Percentiles rank a stretch among this genome's conserved stretches.
Conservation (phyloP, 1,140 invertebrate genomes). For the Drosophila watanabei region DNA sequence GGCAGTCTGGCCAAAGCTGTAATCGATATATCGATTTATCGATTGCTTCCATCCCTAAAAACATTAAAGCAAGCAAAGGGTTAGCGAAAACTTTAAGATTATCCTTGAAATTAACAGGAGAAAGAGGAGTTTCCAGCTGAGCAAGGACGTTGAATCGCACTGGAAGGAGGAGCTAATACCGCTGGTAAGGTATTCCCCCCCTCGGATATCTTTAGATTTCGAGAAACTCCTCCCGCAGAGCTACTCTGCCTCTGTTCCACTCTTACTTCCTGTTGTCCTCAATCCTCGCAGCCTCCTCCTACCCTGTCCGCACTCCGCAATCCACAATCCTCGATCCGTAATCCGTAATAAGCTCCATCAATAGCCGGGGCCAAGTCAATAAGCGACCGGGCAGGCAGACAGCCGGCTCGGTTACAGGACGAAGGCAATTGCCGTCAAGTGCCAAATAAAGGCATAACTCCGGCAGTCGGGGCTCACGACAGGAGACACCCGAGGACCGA, state of each 20-base stretch:
- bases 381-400: constrained; percentile 25
- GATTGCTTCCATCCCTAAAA: background rate
- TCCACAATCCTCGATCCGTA: constrained; percentile 18
- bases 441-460: constrained; percentile 79
- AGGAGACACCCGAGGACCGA: constrained; percentile 17
- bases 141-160: background rate
- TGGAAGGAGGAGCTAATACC: background rate
- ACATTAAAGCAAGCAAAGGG: background rate
- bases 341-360: constrained; percentile 60
- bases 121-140: background rate
- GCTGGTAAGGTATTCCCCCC: background rate
- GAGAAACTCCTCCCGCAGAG: constrained; percentile 87
- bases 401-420: constrained; percentile 17
- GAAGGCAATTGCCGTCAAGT: constrained; percentile 54
- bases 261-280: background rate
- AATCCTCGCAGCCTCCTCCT: background rate
- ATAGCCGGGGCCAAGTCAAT: constrained; percentile 69
- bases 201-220: background rate
- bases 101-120: no score
- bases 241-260: background rate
- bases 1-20: background rate
- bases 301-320: background rate
- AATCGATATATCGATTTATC: background rate
- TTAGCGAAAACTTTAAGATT: background rate
- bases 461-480: constrained; percentile 39